These are phyloP conservation scores for Brachypodius melanocephalos DNA, from an alignment of 2,113 vertebrate species.

Conservation along the genomic window DNA sequence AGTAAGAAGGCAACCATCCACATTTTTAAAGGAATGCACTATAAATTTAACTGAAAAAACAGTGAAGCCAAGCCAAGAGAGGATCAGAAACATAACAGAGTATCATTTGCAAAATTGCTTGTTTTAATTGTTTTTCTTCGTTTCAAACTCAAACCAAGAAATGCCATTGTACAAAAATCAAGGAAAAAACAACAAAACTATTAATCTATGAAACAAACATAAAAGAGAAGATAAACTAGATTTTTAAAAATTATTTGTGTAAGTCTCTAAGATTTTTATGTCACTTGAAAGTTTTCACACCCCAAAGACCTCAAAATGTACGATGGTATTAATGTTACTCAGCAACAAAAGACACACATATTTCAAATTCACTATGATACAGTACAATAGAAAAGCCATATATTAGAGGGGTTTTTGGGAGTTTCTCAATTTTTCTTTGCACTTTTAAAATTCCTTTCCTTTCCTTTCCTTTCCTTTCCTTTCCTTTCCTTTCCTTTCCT, in stretches of 20 bases:
- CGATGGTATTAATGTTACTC: background rate
- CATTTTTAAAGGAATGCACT: background rate
- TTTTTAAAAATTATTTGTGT: background rate
- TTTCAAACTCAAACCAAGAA: background rate
- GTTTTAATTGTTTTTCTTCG: background rate
- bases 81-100: background rate
- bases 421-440: background rate
- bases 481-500: background rate
- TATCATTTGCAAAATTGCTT: slow-evolving; percentile 9
- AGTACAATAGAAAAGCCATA: background rate
- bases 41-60: background rate
- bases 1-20: background rate
- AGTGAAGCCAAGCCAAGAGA: background rate
- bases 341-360: background rate
- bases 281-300: background rate
- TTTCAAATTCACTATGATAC: background rate
- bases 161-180: background rate
- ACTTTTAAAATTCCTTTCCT: background rate
- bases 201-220: background rate
- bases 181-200: background rate
- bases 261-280: background rate
- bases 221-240: background rate
- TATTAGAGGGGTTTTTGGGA: fast-evolving
- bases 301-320: background rate
- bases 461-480: background rate